Conservation (phyloP, 2,797 vertebrate genomes). For the Etheostoma perlongum region DNA sequence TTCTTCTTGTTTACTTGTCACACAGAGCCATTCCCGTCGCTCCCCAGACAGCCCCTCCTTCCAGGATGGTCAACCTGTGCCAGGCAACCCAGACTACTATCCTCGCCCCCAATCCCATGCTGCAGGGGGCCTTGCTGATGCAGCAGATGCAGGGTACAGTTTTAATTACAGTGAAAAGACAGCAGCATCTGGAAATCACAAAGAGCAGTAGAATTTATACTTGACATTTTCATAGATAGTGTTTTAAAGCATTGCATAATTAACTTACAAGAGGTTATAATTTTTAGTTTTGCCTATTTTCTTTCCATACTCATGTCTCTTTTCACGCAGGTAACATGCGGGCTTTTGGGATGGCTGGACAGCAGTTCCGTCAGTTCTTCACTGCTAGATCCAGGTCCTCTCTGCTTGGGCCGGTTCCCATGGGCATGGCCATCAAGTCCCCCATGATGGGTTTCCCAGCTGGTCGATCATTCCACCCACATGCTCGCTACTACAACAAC, state of each 20-base stretch:
- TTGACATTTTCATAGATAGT: background rate
- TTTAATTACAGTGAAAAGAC: background rate
- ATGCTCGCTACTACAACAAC: conserved; percentile 87
- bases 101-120: conserved; percentile 92
- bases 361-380: conserved; percentile 95
- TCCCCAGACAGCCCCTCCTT: conserved; percentile 71
- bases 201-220: background rate
- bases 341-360: conserved; percentile 89
- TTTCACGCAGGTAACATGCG: conserved; percentile 87
- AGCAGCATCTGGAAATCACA: background rate
- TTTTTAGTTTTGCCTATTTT: background rate
- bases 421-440: conserved; percentile 91
- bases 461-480: conserved; percentile 86
- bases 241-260: background rate
- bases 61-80: conserved; percentile 90
- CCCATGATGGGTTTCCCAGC: conserved; percentile 88
- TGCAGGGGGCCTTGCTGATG: conserved; percentile 95
- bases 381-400: conserved; percentile 90
- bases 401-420: conserved; percentile 93
- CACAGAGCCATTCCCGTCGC: conserved; percentile 75
- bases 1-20: conserved; percentile 23
- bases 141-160: conserved; percentile 93
- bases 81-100: conserved; percentile 88
- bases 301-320: background rate
- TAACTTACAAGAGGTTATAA: background rate